These are phyloP conservation scores for Amazona vittata DNA, from an alignment of 2,113 vertebrate species.

Conservation along the genomic window DNA sequence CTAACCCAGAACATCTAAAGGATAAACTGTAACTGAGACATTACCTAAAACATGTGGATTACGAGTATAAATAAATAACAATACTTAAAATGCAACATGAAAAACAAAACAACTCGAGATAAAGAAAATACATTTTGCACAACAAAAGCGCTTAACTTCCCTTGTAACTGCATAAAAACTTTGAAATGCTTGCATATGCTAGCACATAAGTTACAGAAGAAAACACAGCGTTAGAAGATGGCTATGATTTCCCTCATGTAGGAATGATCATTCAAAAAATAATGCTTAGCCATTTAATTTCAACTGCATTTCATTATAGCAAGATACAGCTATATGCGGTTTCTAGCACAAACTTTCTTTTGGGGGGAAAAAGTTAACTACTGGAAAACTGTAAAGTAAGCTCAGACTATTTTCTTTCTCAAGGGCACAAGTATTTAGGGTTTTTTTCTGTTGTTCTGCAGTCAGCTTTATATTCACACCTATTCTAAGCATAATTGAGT, in stretches of 20 bases:
- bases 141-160: conserved; percentile 20
- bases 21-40: neutral
- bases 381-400: neutral
- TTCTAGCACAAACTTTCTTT: neutral
- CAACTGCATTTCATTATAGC: conserved; percentile 15
- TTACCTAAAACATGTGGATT: conserved; percentile 27
- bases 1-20: conserved; percentile 28
- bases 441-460: conserved; percentile 20
- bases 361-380: neutral
- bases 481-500: conserved; percentile 40
- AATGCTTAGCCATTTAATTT: neutral
- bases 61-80: conserved; percentile 16
- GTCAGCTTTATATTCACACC: neutral
- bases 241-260: neutral
- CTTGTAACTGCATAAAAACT: neutral
- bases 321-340: neutral
- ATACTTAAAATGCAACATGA: conserved; percentile 11
- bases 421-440: neutral
- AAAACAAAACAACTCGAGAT: neutral
- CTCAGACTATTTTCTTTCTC: neutral
- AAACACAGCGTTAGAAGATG: conserved; percentile 15
- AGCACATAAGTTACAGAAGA: neutral
- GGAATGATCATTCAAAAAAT: neutral
- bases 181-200: neutral
- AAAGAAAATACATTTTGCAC: neutral